Base-by-base conservation (phyloP, 1,140 invertebrate genomes). In the Platyscapa corneri region DNA sequence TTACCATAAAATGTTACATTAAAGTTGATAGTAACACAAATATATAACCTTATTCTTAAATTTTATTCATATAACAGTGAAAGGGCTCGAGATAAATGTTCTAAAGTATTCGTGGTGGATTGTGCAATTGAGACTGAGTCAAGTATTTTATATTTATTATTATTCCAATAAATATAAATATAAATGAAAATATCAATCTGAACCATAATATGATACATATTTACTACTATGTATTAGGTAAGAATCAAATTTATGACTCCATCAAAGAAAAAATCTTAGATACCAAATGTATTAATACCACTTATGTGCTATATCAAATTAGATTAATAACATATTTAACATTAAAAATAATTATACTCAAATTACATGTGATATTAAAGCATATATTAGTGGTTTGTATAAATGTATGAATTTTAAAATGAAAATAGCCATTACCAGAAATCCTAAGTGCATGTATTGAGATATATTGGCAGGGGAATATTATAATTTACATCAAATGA, bases 1-100 rank as follows among this genome's bases (percentile, higher is more conserved):
- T 96, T 42, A 94, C 94, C 32, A 94, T 96, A 56, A 94, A 94
- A 90, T 94, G 95, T 91, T 94, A 95, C 42, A 93, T 92, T 74
- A 94, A 94, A 87, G 89, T 93, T 42, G 93, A 94, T 88, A 89
- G 87, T 23, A 93, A 94, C 86, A 88, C 93, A 82, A 93, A 94
- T 37, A 95, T 95, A 88, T 92, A 91, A 88, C 20, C n/a, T n/a
- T n/a, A n/a, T 30, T 82, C 56, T 16, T 64, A 5, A 32, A 65
- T 75, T 34, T 65, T 8, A 49, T 67, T 32, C 20, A 78, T 76
- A n/a, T 39, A 70, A 32, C 37, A 64, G 49, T 79, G 14, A 32
- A 49, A 86, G 75, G 78, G 53, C 75, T 79, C 65, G 83, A 79
- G 72, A 72, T 86, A 46, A 72, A 81, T 81, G 72, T 86, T 86